Evolutionary conservation across 2,888 invertebrate species (phyloP).

Genomic region (Tryphoninae sp.): DNA sequence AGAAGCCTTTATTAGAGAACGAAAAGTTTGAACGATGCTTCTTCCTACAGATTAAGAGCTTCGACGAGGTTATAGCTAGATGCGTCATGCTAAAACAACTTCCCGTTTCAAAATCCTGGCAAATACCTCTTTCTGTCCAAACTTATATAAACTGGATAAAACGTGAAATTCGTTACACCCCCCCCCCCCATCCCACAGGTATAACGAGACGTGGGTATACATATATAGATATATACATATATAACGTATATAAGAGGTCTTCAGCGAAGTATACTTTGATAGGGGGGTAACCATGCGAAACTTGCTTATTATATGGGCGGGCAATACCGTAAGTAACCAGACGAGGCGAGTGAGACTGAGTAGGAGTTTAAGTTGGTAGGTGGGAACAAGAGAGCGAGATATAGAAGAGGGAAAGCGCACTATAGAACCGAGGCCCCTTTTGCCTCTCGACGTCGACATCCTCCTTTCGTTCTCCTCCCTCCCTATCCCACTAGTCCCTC

Average conservation of each 20-base stretch:
- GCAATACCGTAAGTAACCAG: conserved; percentile 54
- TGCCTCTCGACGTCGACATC: conserved; percentile 43
- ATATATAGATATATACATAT: not conserved
- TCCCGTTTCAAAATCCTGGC: not conserved
- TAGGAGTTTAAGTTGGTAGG: conserved; percentile 41
- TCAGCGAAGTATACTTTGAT: conserved; percentile 3
- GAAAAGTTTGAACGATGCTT: not conserved
- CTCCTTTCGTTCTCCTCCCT: conserved; percentile 39
- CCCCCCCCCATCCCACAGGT: not conserved
- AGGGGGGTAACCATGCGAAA: conserved; percentile 54
- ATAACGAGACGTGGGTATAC: conserved; percentile 28
- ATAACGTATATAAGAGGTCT: conserved; percentile 16
- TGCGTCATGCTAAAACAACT: not conserved
- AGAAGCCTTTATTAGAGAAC: not conserved
- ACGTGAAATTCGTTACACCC: not conserved
- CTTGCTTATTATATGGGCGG: conserved; percentile 63
- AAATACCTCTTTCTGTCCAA: conserved; percentile 4
- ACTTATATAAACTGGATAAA: conserved; percentile 36
- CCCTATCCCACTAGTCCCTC: conserved; percentile 49
- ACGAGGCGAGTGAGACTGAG: conserved; percentile 49
- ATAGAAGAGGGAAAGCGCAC: conserved; percentile 12
- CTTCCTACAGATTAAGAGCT: not conserved
- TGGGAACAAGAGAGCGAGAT: conserved; percentile 38
- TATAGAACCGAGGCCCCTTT: conserved; percentile 17
- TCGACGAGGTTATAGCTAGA: not conserved